Base-by-base conservation (phyloP, 2,888 invertebrate genomes). In the Caenorhabditis doughertyi region DNA sequence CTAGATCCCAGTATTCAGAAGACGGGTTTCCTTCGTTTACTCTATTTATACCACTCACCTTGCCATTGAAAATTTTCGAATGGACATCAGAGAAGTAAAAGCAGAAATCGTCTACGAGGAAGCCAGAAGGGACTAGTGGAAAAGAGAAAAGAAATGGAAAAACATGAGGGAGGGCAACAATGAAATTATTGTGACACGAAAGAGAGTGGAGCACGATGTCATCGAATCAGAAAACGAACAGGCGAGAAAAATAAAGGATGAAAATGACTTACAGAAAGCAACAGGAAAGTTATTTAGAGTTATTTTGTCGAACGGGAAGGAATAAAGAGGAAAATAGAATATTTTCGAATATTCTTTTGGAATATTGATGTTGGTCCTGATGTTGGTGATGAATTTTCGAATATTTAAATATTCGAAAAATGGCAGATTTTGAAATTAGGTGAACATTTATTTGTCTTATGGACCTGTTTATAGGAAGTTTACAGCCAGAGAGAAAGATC, bases 41-140 rank as follows among this genome's bases (percentile, higher is more conserved):
- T 58, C 39, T 58, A 58, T 60, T 60, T 60, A 60, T 60, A 42
- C 60, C 55, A 70, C 70, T 56, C 70, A 70, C 70, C 70, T 70
- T 70, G 56, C 29, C 70, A 70, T 70, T 68, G 13, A 39, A 42
- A 53, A 23, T 53, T 39, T 49, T 44, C 9, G 16, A 42, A 42
- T 58, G 58, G 39, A 25, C 58, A 58, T 18, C 58, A 67, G 53
- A 53, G 25, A 7, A 25, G 35, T 23, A 62, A 21, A 49, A 49
- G 49, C 64, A 49, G 64, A 64, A 64, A 32, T 18, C 44, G 32
- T 32, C 13, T 29, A n/a, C n/a, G n/a, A 27, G 55, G 55, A 68
- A 56, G 32, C 55, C 56, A 55, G 55, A 68, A 42, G 68, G 25
- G 27, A 39, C 18, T n/a, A 42, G 49, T 18, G 7, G 27, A 56